These are phyloP conservation scores for Drosophila mettleri DNA, from an alignment of 2,888 invertebrate genomes.

Conservation along the genomic window DNA sequence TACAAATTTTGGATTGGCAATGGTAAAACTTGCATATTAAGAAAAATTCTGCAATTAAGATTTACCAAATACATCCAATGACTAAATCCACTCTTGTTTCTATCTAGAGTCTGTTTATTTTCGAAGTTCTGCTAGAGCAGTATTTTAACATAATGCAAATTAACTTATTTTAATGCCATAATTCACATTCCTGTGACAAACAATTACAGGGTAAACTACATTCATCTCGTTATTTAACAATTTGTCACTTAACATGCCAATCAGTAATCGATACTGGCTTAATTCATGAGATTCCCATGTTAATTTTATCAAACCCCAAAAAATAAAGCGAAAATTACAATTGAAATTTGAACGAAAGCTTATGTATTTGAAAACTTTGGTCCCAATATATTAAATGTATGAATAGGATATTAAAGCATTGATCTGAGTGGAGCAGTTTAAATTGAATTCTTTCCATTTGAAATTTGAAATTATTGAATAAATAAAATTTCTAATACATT, in stretches of 20 bases:
- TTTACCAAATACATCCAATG: too few species aligned
- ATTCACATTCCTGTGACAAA: too few species aligned
- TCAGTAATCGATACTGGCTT: background rate
- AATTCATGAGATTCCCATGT: background rate
- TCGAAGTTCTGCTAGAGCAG: too few species aligned
- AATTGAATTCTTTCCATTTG: background rate
- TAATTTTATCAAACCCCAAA: background rate
- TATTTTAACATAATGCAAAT: too few species aligned
- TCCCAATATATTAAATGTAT: background rate
- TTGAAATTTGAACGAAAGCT: background rate
- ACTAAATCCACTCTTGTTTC: too few species aligned
- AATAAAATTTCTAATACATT: background rate
- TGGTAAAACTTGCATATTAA: too few species aligned
- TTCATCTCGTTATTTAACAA: too few species aligned
- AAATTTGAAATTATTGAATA: background rate
- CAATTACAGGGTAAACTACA: too few species aligned
- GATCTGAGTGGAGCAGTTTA: background rate
- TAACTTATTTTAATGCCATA: too few species aligned
- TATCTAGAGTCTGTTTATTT: too few species aligned
- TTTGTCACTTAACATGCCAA: background rate
- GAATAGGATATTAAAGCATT: background rate
- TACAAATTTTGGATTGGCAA: too few species aligned
- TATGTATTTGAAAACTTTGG: conserved; percentile 1
- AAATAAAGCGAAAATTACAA: background rate
- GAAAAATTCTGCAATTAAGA: too few species aligned